Percentiles rank a stretch among this genome's conserved stretches.
These are phyloP conservation scores for Daktulosphaira vitifoliae DNA, from an alignment of 1,140 invertebrate genomes.

Conservation along the genomic window DNA sequence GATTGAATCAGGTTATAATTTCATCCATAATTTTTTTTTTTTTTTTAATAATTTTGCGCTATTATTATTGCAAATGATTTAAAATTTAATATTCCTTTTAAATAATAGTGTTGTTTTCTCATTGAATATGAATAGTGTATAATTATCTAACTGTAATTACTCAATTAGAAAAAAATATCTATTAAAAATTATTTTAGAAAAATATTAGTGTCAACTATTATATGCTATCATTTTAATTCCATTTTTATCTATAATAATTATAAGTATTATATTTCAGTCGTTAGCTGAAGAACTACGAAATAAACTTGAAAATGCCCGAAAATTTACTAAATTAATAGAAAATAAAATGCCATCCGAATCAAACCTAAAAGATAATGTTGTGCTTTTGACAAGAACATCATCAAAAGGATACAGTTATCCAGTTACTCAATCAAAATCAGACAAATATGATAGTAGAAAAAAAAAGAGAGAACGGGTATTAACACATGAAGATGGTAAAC, in stretches of 20 bases:
- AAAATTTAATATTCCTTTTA: too few relatives aligned
- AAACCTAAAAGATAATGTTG: constrained; percentile 46
- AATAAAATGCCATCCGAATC: constrained; percentile 37
- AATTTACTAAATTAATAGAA: constrained; percentile 41
- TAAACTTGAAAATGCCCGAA: constrained; percentile 62
- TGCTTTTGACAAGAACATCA: constrained; percentile 64
- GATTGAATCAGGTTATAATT: too few relatives aligned
- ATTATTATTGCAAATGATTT: too few relatives aligned
- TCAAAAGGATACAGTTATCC: constrained; percentile 49
- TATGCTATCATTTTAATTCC: constrained; percentile 1
- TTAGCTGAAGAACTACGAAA: constrained; percentile 60
- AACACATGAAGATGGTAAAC: constrained; percentile 64
- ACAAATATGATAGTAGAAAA: constrained; percentile 43
- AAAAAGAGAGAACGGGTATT: constrained; percentile 53
- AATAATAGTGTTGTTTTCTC: too few relatives aligned
- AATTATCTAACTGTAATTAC: too few relatives aligned
- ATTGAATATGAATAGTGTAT: too few relatives aligned
- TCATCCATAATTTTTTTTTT: too few relatives aligned
- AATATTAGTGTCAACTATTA: neutral
- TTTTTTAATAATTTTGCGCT: too few relatives aligned
- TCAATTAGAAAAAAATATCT: too few relatives aligned
- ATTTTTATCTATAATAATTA: too few relatives aligned
- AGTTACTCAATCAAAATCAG: constrained; percentile 37
- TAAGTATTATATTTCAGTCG: constrained; percentile 48
- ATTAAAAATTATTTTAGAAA: constrained; percentile 12